phyloP scores from a whole-genome alignment of 2,797 vertebrate genomes.

The Melanotaenia parkinsoni region DNA sequence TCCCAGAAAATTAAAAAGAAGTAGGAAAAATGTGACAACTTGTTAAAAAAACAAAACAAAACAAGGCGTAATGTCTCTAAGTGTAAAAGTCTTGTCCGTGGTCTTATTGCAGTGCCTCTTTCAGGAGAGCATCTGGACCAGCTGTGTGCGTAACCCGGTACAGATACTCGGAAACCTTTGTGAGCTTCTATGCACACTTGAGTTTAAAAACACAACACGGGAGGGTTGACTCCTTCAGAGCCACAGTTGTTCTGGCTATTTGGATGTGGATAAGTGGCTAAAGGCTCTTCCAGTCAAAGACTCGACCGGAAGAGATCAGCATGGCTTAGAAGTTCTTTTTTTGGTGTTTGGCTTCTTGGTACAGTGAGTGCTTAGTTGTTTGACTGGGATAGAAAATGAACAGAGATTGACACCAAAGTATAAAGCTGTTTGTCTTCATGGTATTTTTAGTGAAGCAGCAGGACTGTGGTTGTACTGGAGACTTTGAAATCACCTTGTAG shows the following conservation, averaged over 20 bases:
- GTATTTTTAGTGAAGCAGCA: constrained; percentile 3
- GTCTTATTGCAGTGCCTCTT: not conserved
- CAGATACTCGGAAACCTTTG: not conserved
- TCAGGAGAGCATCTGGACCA: not conserved
- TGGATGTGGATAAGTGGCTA: constrained; percentile 75
- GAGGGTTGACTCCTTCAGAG: constrained; percentile 32
- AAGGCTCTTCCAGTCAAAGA: constrained; percentile 72
- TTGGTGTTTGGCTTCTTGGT: constrained; percentile 37
- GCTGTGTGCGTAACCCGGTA: not conserved
- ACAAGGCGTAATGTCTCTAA: not conserved
- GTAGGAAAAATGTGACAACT: too few relatives aligned
- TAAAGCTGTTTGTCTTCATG: constrained; percentile 23
- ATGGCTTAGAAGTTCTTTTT: constrained; percentile 62
- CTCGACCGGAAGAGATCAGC: constrained; percentile 71
- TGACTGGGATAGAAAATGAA: constrained; percentile 53
- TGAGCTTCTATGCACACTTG: not conserved
- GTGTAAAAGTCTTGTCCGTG: not conserved
- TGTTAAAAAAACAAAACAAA: too few relatives aligned
- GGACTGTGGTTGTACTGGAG: constrained; percentile 14
- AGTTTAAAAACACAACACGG: not conserved
- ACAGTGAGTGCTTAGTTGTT: constrained; percentile 37
- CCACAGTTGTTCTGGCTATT: constrained; percentile 62
- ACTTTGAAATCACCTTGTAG: constrained; percentile 1
- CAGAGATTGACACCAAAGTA: constrained; percentile 31
- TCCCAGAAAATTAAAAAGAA: too few relatives aligned